These are phyloP conservation scores for Burhinus bistriatus DNA, from an alignment of 2,113 vertebrate genomes.

Conservation along the genomic window DNA sequence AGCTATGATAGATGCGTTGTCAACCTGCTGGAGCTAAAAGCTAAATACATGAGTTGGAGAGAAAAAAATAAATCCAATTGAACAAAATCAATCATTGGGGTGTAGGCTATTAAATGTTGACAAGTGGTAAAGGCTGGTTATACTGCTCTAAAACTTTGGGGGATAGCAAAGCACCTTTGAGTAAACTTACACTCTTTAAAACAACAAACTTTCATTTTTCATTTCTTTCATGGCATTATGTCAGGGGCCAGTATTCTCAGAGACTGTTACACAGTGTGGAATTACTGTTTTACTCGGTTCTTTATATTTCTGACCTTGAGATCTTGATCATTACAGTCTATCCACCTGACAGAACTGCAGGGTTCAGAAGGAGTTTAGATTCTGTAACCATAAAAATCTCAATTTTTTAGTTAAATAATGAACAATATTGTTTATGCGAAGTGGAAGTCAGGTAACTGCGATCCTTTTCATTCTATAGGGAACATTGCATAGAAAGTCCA, in stretches of 20 bases:
- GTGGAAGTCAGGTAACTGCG: background rate
- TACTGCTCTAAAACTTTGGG: constrained; percentile 46
- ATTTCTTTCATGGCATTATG: background rate
- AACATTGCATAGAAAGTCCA: background rate
- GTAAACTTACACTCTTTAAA: constrained; percentile 47
- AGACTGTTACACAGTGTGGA: constrained; percentile 9
- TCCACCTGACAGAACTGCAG: background rate
- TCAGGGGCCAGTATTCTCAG: constrained; percentile 31
- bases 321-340: background rate
- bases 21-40: constrained; percentile 44
- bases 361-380: background rate
- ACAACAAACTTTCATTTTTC: no score
- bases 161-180: constrained; percentile 47
- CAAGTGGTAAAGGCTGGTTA: constrained; percentile 44
- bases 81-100: constrained; percentile 54
- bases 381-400: background rate
- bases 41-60: constrained; percentile 49
- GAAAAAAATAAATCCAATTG: background rate
- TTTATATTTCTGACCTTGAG: constrained; percentile 48
- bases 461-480: background rate
- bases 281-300: constrained; percentile 1
- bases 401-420: background rate
- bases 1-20: constrained; percentile 56
- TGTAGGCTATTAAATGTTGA: constrained; percentile 49
- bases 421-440: background rate